Evolutionary conservation across 2,113 vertebrate genomes (phyloP).

Genomic region (Oryzias melastigma): DNA sequence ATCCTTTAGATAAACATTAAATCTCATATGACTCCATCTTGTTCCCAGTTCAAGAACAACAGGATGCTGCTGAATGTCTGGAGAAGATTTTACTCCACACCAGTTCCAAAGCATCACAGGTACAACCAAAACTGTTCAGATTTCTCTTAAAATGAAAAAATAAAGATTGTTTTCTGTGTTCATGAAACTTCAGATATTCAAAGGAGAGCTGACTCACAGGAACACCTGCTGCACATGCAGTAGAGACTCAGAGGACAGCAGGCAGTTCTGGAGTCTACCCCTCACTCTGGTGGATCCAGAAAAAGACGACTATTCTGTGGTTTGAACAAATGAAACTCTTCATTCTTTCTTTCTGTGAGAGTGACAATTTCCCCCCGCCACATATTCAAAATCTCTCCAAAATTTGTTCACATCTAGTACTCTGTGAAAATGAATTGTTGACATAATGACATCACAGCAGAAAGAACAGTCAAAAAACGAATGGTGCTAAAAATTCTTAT

Average conservation of each 20-base stretch:
- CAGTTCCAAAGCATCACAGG: conserved; percentile 1
- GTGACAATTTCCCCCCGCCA: too few relatives aligned
- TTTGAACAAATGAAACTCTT: conserved; percentile 13
- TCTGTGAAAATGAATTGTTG: too few relatives aligned
- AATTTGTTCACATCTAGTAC: too few relatives aligned
- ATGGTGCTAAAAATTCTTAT: too few relatives aligned
- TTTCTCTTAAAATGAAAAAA: too few relatives aligned
- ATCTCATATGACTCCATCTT: neutral
- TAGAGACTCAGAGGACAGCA: neutral
- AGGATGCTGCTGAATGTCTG: conserved; percentile 60
- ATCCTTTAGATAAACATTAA: neutral
- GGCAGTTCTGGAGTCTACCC: conserved; percentile 59
- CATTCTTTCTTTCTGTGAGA: too few relatives aligned
- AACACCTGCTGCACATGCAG: conserved; percentile 11
- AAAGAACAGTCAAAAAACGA: too few relatives aligned
- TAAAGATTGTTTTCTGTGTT: too few relatives aligned
- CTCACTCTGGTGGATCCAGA: conserved; percentile 25
- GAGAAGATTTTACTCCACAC: conserved; percentile 53
- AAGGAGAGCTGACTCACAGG: conserved; percentile 41
- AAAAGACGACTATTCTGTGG: conserved; percentile 45
- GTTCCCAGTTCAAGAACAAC: conserved; percentile 42
- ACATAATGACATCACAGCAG: too few relatives aligned
- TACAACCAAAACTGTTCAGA: neutral
- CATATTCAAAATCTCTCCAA: too few relatives aligned
- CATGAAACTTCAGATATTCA: conserved; percentile 44